phyloP scores from a whole-genome alignment of 2,888 invertebrate species.

The Sialis fuliginosa region DNA sequence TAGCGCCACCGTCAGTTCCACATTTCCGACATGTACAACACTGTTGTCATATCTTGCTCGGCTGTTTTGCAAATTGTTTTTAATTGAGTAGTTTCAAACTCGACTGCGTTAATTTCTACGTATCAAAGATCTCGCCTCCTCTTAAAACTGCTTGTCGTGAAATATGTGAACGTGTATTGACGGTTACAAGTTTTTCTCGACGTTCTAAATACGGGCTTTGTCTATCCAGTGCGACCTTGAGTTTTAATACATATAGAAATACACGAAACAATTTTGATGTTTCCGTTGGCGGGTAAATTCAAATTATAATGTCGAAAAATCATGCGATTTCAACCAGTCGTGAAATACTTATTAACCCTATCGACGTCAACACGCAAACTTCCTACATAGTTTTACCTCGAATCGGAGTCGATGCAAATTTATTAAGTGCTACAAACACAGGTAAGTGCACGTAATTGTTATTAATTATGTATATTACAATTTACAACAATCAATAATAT shows the following conservation, averaged over 20 bases:
- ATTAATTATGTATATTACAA: not conserved
- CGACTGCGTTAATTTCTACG: not conserved
- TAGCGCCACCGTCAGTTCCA: not conserved
- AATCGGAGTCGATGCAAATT: slow-evolving; percentile 19
- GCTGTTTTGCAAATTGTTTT: slow-evolving; percentile 6
- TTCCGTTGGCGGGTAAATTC: slow-evolving; percentile 3
- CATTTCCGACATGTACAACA: slow-evolving; percentile 17
- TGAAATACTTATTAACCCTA: no score
- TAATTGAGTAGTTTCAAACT: not conserved
- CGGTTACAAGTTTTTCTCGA: not conserved
- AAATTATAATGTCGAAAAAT: slow-evolving; percentile 1
- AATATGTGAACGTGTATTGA: not conserved
- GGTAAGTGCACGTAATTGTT: no score
- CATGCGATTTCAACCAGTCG: not conserved
- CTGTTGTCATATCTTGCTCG: slow-evolving; percentile 28
- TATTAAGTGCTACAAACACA: no score
- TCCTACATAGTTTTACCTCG: slow-evolving; percentile 24
- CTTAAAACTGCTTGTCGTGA: not conserved
- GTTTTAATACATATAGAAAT: not conserved
- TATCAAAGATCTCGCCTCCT: not conserved
- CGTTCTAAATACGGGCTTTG: not conserved
- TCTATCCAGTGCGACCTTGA: slow-evolving; percentile 9
- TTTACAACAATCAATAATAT: not conserved
- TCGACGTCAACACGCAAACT: slow-evolving; percentile 8
- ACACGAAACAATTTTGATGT: not conserved